Base-by-base conservation (phyloP, 2,113 vertebrate genomes). In the Charadrius vociferus region DNA sequence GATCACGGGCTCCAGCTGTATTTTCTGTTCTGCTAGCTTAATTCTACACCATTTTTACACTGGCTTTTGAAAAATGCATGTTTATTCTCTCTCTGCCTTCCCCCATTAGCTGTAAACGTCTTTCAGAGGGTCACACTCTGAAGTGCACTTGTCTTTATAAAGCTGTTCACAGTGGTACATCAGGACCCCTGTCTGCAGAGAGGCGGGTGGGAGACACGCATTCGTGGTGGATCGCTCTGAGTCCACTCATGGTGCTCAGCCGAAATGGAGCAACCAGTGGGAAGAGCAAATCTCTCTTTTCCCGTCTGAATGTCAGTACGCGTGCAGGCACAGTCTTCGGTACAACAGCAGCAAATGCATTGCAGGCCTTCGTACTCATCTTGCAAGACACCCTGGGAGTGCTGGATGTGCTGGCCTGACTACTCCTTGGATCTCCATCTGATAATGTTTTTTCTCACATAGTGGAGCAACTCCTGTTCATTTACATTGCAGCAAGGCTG, bases 11-110 rank as follows among this genome's bases (percentile, higher is more conserved):
- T 94, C 66, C 86, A 95, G 86, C 81, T 95, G 49, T 70, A 95
- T 65, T 95, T 89, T 95, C 81, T 91, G 45, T 89, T 85, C 80
- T 80, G 53, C 77, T 81, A 10, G 39, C 66, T 94, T 82, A 79
- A 91, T 82, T 95, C 86, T 29, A 58, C 56, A 56, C 61, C 37
- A 29, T 81, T 96, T 94, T 90, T 67, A 88, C 67, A 19, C 34
- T 47, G 53, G 17, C 77, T 89, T 96, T 97, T 81, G 39, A 84
- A 81, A 90, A 79, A 77, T 43, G n/a, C 16, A 0, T 84, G 65
- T 91, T 96, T 94, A 78, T 93, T 97, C 50, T 61, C 61, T 78
- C 30, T 47, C 65, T 87, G 93, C 91, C 77, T 72, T 77, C 63
- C 59, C 72, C 73, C 88, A 74, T 89, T 80, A 92, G 74, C 63